A percentile compares a stretch with the other conserved stretches of the same genome.
Conservation (phyloP, 2,888 invertebrate species). For the Cantharis rufa region DNA sequence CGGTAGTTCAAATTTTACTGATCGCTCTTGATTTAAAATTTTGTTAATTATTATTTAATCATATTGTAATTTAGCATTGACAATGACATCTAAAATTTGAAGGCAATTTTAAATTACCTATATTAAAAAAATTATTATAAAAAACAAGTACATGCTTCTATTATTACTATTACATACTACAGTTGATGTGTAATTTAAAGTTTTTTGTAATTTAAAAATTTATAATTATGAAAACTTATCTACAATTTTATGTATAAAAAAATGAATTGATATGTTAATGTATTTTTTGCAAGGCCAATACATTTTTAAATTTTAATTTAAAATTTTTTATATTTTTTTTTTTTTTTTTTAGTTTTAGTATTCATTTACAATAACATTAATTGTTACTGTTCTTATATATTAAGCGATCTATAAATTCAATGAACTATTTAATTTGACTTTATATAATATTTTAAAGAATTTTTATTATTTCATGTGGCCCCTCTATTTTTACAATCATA, state of each 20-base stretch:
- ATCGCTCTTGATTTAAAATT: neutral
- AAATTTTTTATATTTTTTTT: no score
- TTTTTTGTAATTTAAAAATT: neutral
- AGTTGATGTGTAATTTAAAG: neutral
- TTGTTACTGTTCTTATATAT: no score
- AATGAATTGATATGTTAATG: no score
- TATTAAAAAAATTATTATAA: neutral
- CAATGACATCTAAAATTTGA: neutral
- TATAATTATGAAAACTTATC: no score
- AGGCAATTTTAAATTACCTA: neutral
- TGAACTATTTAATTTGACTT: no score
- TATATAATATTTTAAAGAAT: no score
- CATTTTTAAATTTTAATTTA: neutral
- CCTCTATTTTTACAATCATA: neutral
- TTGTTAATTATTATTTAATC: neutral
- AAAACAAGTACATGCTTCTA: neutral
- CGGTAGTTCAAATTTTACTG: neutral
- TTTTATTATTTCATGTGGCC: neutral
- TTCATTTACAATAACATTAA: no score
- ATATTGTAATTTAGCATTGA: neutral
- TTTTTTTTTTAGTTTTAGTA: no score
- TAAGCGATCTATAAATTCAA: neutral
- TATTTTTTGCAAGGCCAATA: neutral
- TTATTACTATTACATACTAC: neutral
- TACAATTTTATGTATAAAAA: no score